Percentiles rank a stretch among this genome's conserved stretches.
Conservation (phyloP, 2,888 invertebrate species). For the Keiferia lycopersicella region DNA sequence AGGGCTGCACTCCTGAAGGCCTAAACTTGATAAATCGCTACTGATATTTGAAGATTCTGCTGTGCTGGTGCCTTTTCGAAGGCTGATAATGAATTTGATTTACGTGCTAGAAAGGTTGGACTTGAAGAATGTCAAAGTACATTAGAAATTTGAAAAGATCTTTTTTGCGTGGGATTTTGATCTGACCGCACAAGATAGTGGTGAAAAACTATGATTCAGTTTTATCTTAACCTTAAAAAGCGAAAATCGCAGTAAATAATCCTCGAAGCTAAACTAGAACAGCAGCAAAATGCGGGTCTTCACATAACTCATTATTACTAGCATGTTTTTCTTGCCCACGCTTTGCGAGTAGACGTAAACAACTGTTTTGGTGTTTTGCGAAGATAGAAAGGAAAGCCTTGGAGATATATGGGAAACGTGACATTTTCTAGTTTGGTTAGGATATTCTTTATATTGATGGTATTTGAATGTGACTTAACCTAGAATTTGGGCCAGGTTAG, state of each 20-base stretch:
- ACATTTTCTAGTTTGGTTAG: neutral
- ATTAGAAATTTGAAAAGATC: too few relatives aligned
- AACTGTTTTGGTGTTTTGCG: constrained; percentile 27
- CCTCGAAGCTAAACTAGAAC: constrained; percentile 9
- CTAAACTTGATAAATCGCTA: constrained; percentile 56
- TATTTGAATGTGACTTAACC: too few relatives aligned
- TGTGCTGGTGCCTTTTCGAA: constrained; percentile 10
- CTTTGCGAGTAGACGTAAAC: constrained; percentile 33
- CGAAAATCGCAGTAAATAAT: constrained; percentile 22
- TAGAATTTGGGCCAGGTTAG: too few relatives aligned
- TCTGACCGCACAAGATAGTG: too few relatives aligned
- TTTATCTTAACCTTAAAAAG: neutral
- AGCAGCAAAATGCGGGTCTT: constrained; percentile 28
- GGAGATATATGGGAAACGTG: neutral
- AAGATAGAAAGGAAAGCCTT: neutral
- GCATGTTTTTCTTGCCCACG: constrained; percentile 43
- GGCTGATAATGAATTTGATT: constrained; percentile 21
- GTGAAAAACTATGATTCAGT: neutral
- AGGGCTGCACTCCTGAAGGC: constrained; percentile 57
- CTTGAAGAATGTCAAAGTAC: neutral
- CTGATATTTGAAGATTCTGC: constrained; percentile 49
- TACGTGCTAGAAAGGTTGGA: neutral
- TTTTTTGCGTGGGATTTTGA: too few relatives aligned
- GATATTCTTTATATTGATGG: too few relatives aligned
- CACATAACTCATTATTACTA: constrained; percentile 44